These are phyloP conservation scores for Pelobates fuscus DNA, from an alignment of 2,113 vertebrate species.

Conservation along the genomic window DNA sequence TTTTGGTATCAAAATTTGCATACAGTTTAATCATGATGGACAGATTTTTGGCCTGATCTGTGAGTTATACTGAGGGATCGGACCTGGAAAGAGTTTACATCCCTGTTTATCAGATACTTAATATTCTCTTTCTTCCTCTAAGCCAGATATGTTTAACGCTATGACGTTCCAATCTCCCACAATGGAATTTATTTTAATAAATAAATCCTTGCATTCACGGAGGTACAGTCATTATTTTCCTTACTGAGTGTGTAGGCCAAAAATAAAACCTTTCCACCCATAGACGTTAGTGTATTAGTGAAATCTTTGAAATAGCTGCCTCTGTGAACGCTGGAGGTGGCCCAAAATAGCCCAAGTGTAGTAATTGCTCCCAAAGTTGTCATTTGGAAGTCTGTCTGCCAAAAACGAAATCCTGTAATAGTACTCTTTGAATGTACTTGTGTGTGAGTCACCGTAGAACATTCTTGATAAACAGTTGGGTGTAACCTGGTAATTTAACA, in stretches of 20 bases:
- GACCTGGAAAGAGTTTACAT: no score
- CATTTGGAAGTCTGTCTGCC: slow-evolving; percentile 24
- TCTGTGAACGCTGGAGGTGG: slow-evolving; percentile 7
- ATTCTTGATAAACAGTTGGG: slow-evolving; percentile 40
- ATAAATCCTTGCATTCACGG: background rate
- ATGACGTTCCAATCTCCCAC: background rate
- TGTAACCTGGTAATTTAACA: slow-evolving; percentile 10
- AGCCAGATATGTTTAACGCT: background rate
- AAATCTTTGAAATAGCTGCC: slow-evolving; percentile 15
- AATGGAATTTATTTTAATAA: slow-evolving; percentile 18
- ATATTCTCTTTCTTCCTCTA: background rate
- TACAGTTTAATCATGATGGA: no score
- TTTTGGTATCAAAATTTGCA: no score
- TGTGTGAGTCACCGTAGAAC: slow-evolving; percentile 28
- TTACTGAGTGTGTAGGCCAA: slow-evolving; percentile 9
- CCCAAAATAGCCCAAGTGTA: slow-evolving; percentile 37
- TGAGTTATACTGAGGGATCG: no score
- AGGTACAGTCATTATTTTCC: background rate
- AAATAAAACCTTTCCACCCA: slow-evolving; percentile 28
- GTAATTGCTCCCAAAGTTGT: slow-evolving; percentile 41
- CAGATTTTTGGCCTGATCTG: no score
- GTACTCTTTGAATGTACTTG: background rate
- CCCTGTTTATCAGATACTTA: background rate
- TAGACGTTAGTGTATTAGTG: slow-evolving; percentile 7
- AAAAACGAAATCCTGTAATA: slow-evolving; percentile 9